phyloP scores from a whole-genome alignment of 2,888 invertebrate species.

The Chalcis sispes region DNA sequence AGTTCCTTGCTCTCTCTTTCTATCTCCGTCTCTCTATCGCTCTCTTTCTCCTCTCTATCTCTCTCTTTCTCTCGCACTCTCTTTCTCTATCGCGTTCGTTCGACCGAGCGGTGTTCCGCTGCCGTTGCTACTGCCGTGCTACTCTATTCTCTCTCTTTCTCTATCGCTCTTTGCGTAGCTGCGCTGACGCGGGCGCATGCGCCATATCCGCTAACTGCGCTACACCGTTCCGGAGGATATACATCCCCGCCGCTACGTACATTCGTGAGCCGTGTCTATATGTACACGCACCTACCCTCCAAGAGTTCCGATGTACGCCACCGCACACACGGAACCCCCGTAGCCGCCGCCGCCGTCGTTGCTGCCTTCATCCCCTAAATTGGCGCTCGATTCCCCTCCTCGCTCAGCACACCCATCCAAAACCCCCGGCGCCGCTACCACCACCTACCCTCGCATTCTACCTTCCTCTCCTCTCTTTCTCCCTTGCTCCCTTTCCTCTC shows the following conservation, averaged over 20 bases:
- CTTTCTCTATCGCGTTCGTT: constrained; percentile 16
- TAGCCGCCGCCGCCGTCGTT: no score
- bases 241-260: no score
- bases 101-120: constrained; percentile 22
- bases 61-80: constrained; percentile 15
- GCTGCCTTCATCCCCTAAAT: no score
- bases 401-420: constrained; percentile 3
- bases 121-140: constrained; percentile 3
- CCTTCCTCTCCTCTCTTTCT: constrained; percentile 48
- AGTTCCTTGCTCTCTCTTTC: constrained; percentile 65
- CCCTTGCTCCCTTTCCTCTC: constrained; percentile 29
- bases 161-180: no score
- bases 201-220: constrained; percentile 11
- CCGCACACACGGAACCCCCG: no score
- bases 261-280: no score
- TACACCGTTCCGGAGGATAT: not conserved
- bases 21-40: constrained; percentile 60
- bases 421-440: no score
- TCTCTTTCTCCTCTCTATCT: constrained; percentile 29
- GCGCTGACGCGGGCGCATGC: constrained; percentile 55
- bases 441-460: constrained; percentile 13
- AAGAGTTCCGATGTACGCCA: no score
- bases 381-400: not conserved
- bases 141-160: no score
- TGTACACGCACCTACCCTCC: not conserved